phyloP scores from a whole-genome alignment of 2,797 vertebrate species.

The Sitta carolinensis region DNA sequence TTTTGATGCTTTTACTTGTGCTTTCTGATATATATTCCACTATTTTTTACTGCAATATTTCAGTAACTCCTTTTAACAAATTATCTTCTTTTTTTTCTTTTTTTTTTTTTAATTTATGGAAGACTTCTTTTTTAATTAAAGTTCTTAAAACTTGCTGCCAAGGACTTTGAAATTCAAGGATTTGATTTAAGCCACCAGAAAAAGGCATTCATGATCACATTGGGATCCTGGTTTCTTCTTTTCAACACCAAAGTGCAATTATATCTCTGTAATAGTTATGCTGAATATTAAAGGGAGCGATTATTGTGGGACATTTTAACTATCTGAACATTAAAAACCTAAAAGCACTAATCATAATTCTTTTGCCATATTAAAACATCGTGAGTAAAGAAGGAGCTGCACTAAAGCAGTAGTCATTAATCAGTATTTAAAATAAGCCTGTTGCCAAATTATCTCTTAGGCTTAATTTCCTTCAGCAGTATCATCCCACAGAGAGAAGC shows the following conservation, averaged over 20 bases:
- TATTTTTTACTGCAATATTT: neutral
- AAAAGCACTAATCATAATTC: constrained; percentile 64
- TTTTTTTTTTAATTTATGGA: constrained; percentile 16
- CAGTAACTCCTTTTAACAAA: neutral
- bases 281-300: constrained; percentile 59
- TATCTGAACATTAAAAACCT: constrained; percentile 54
- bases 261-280: constrained; percentile 45
- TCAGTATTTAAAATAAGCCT: constrained; percentile 59
- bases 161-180: constrained; percentile 44
- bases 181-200: constrained; percentile 55
- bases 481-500: constrained; percentile 41
- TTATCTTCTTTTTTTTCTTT: neutral
- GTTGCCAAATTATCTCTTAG: constrained; percentile 45
- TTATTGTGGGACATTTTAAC: constrained; percentile 55
- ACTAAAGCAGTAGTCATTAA: constrained; percentile 57
- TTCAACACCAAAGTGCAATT: constrained; percentile 37
- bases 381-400: constrained; percentile 41
- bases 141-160: constrained; percentile 32
- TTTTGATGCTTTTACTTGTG: neutral
- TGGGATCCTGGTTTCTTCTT: constrained; percentile 30
- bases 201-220: constrained; percentile 13
- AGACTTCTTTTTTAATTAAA: constrained; percentile 48
- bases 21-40: neutral
- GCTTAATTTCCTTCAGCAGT: constrained; percentile 51
- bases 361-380: constrained; percentile 63